Evolutionary conservation across 2,113 vertebrate genomes (phyloP), one percentile per base, ranked within the genome.

Genomic region (Apodemus speciosus): DNA sequence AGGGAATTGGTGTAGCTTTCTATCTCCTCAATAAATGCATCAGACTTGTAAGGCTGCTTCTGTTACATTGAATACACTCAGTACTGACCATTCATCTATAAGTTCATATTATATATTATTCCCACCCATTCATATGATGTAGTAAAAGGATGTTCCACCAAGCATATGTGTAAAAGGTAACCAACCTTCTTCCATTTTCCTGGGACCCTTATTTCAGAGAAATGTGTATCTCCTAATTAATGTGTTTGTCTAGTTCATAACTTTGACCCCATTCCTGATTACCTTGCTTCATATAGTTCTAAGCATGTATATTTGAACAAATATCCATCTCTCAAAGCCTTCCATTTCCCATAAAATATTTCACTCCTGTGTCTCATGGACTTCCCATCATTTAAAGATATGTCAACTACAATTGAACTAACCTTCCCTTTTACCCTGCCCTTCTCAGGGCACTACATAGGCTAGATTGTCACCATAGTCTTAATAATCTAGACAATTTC

Each of bases 171-270:
- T 1, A 72, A 95, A 69, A 76, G 2, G 6, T 75, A 89, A 2
- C 9, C 16, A 89, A 2, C 9, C 16, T 23, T 91, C 8, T 91
- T 94, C 3, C 71, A 7, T 53, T 94, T 62, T 53, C 7, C 9
- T 66, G 30, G 43, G 43, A 93, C n/a, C 15, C 21, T 9, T 96
- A 95, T 35, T 95, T 49, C 73, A 90, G 38, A 73, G 76, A 92
- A 64, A 93, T 9, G 51, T 93, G 2, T 95, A 25, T 95, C 35
- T 92, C 32, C 15, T 51, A 95, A 89, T 95, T 40, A 2, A 93
- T 20, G 69, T 60, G 40, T 1, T 73, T 93, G 3, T 72, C 13
- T 10, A 85, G 5, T 91, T 7, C 8, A 32, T 64, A 77, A 72
- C 1, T 13, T 71, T 90, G 23, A n/a, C 43, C 27, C 83, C n/a